phyloP scores from a whole-genome alignment of 2,113 vertebrate species.

The Odocoileus virginianus region DNA sequence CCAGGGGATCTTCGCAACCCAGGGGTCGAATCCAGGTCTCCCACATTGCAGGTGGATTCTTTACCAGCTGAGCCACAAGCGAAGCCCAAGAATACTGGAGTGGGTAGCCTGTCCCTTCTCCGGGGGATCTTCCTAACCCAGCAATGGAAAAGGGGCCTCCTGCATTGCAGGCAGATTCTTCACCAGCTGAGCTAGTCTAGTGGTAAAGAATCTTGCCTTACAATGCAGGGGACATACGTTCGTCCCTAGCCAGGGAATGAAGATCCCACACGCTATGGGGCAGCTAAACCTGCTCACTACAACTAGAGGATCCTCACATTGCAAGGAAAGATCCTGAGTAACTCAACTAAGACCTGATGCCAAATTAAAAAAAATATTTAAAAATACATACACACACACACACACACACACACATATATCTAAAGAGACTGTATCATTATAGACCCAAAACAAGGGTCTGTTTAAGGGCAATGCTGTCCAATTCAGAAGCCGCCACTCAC shows the following conservation, averaged over 20 bases:
- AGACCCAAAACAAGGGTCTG: background rate
- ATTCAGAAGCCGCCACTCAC: background rate
- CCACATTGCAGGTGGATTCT: background rate
- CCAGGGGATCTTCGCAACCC: background rate
- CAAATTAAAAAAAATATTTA: background rate
- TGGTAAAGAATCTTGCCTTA: background rate
- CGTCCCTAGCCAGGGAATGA: background rate
- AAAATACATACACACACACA: background rate
- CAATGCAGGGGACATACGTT: background rate
- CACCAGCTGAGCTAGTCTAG: background rate
- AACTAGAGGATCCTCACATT: background rate
- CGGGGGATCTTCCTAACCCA: background rate
- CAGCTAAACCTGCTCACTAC: background rate
- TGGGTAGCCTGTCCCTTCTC: background rate
- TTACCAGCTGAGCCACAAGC: background rate
- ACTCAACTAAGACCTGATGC: background rate
- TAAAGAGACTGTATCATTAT: background rate
- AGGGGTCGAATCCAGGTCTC: background rate
- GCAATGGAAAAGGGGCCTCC: background rate
- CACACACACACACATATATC: background rate
- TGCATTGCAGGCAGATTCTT: background rate
- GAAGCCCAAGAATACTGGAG: background rate
- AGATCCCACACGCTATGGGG: background rate
- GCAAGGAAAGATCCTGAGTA: background rate
- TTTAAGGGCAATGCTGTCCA: background rate